Conservation (phyloP, 1,140 invertebrate genomes). For the Magallana angulata region DNA sequence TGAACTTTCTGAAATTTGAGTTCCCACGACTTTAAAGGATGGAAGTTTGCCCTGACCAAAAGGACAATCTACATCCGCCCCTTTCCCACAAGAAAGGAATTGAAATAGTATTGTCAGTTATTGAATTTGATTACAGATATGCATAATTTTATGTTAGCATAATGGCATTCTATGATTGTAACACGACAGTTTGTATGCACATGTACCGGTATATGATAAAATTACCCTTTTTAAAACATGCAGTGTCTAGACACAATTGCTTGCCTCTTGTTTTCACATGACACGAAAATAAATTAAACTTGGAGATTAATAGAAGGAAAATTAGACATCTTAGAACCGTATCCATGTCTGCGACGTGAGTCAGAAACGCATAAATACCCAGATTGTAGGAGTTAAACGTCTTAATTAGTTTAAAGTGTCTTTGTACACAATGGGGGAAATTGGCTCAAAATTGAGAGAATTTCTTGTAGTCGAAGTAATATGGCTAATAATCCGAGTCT, state of each 20-base stretch:
- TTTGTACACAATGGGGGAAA: slow-evolving; percentile 31
- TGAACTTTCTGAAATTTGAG: slow-evolving; percentile 21
- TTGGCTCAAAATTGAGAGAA: slow-evolving; percentile 5
- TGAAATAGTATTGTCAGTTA: neutral
- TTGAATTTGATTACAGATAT: too few relatives aligned
- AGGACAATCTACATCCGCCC: neutral
- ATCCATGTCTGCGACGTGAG: neutral
- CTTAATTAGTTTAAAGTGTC: slow-evolving; percentile 41
- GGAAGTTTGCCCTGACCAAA: neutral
- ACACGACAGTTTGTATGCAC: too few relatives aligned
- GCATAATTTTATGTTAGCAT: too few relatives aligned
- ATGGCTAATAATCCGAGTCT: slow-evolving; percentile 21
- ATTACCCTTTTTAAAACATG: too few relatives aligned
- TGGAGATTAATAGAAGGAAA: slow-evolving; percentile 9
- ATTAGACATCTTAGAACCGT: slow-evolving; percentile 13
- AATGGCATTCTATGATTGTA: too few relatives aligned
- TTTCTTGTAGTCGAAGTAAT: slow-evolving; percentile 24
- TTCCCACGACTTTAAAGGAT: slow-evolving; percentile 5
- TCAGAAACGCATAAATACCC: neutral
- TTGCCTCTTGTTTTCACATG: neutral
- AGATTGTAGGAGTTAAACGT: neutral
- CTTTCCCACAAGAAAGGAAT: slow-evolving; percentile 28
- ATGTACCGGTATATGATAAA: too few relatives aligned
- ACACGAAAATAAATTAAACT: neutral
- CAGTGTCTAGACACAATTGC: too few relatives aligned